Evolutionary conservation across 2,113 vertebrate species (phyloP).

Genomic region (Chloropsis cyanopogon): DNA sequence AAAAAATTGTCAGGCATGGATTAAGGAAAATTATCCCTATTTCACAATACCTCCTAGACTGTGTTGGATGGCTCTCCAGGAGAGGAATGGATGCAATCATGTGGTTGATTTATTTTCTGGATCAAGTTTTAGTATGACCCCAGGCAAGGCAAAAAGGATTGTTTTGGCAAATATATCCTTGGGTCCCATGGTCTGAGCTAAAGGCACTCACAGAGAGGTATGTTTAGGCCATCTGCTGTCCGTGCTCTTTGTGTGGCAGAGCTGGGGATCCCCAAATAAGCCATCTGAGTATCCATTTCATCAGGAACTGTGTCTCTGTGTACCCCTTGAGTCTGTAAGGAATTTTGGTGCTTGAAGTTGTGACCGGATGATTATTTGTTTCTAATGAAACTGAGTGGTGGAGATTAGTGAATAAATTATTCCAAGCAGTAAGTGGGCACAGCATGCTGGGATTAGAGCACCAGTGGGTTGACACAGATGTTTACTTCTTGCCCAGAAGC

Average conservation of each 20-base stretch:
- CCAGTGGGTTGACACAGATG: not conserved
- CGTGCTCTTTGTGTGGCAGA: not conserved
- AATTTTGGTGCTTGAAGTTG: not conserved
- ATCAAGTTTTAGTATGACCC: not conserved
- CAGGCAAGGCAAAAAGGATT: not conserved
- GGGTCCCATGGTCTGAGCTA: not conserved
- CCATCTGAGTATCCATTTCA: not conserved
- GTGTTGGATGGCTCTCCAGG: not conserved
- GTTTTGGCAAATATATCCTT: constrained; percentile 17
- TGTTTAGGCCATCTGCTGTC: constrained; percentile 15
- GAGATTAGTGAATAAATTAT: not conserved
- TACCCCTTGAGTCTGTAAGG: not conserved
- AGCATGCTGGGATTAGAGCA: not conserved
- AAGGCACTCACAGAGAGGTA: not conserved
- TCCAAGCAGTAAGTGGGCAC: not conserved
- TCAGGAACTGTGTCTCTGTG: not conserved
- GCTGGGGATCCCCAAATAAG: not conserved
- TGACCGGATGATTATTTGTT: not conserved
- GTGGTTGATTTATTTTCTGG: constrained; percentile 45
- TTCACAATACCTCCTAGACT: not conserved
- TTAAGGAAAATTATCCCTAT: constrained; percentile 4
- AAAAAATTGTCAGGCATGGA: not conserved
- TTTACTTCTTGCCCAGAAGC: not conserved
- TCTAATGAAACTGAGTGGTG: not conserved
- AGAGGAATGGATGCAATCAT: constrained; percentile 20